A percentile compares a stretch with the other conserved stretches of the same genome.
These are phyloP conservation scores for Chlorodrepanis virens DNA, from an alignment of 2,113 vertebrate species.

Conservation along the genomic window DNA sequence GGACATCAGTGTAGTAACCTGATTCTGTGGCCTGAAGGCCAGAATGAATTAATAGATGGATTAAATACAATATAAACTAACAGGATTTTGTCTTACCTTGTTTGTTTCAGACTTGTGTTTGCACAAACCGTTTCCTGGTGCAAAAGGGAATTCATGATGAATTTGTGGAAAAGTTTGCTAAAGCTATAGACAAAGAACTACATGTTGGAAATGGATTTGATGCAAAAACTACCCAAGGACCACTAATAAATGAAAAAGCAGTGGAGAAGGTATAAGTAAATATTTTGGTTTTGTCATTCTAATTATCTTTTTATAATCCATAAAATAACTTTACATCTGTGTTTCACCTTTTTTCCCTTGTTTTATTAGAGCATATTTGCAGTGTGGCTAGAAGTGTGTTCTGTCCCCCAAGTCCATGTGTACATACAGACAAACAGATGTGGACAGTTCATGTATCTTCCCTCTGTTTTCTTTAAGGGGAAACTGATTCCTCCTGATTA, in stretches of 20 bases:
- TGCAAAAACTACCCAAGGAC: slow-evolving; percentile 88
- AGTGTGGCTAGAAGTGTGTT: background rate
- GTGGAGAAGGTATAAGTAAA: slow-evolving; percentile 85
- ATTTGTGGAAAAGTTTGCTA: slow-evolving; percentile 84
- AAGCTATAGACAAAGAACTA: slow-evolving; percentile 82
- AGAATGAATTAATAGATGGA: background rate
- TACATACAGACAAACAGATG: background rate
- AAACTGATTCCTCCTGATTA: background rate
- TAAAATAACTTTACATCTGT: background rate
- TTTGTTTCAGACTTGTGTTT: slow-evolving; percentile 87
- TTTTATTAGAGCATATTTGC: background rate
- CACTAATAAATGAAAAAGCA: slow-evolving; percentile 89
- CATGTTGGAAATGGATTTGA: slow-evolving; percentile 87
- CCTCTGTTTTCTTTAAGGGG: background rate
- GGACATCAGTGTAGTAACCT: background rate
- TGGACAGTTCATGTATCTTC: background rate
- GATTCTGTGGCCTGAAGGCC: background rate
- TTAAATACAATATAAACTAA: background rate
- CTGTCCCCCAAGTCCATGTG: background rate
- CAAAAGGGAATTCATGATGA: slow-evolving; percentile 86
- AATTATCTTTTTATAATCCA: background rate
- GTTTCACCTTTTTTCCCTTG: background rate
- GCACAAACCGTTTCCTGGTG: slow-evolving; percentile 92
- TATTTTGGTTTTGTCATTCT: background rate
- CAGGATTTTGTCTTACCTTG: background rate